These are phyloP conservation scores for Macquaria ambigua DNA, from an alignment of 2,113 vertebrate species.

Conservation along the genomic window DNA sequence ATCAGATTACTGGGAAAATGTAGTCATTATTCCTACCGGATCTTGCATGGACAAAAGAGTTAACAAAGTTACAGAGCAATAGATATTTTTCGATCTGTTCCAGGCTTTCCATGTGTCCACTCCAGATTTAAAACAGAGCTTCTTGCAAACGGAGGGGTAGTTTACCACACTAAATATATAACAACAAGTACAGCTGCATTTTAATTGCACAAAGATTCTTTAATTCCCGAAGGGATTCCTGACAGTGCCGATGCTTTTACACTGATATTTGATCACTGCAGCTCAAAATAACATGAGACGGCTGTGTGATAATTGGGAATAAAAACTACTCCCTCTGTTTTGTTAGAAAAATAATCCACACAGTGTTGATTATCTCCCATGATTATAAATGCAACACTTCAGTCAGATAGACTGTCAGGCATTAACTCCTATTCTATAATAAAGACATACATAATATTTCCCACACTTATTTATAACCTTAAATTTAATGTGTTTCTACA, in stretches of 20 bases:
- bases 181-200: neutral
- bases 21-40: neutral
- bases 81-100: neutral
- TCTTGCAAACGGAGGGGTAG: neutral
- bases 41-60: neutral
- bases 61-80: neutral
- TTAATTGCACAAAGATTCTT: neutral
- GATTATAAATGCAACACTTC: constrained; percentile 10
- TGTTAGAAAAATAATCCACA: constrained; percentile 29
- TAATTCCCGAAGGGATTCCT: neutral
- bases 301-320: constrained; percentile 44
- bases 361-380: constrained; percentile 30
- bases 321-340: constrained; percentile 13
- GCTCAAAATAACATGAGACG: neutral
- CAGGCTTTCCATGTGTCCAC: neutral
- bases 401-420: neutral
- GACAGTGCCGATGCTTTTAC: neutral
- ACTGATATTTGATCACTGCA: constrained; percentile 3
- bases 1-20: no score
- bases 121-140: neutral
- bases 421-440: neutral
- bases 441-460: neutral
- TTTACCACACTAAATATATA: neutral
- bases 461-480: neutral
- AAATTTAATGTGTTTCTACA: no score